Evolutionary conservation across 2,113 vertebrate species (phyloP), one percentile per base, ranked within the genome.

Genomic region (Passer montanus): DNA sequence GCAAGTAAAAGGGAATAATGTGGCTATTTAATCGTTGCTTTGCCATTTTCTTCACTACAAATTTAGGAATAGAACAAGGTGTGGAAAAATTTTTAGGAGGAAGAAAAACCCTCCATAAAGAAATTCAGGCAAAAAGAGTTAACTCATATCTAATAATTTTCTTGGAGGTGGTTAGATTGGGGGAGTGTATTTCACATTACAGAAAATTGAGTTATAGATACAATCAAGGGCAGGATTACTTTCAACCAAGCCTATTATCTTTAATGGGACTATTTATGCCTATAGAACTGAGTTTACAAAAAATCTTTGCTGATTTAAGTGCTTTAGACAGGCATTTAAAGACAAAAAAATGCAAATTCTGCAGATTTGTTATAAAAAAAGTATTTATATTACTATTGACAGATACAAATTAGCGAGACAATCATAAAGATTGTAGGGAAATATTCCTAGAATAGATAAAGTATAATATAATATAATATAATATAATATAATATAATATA

Each of bases 51-150:
- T 84, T 74, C 53, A 62, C 13, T 23, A n/a, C 9, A 10, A 74
- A 87, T 47, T 22, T 62, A 79, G 9, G 14, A 53, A 35, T 37
- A 35, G 18, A 68, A 60, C 16, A 74, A 86, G 9, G 2, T 33
- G 6, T 39, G 27, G 30, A 79, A 86, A 72, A 13, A 43, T 33
- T 93, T 59, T 76, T 79, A 72, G 11, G 37, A 84, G n/a, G 2
- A 2, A 37, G 47, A 52, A 39, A 2, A 41, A 41, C 11, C 35
- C 8, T 1, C 0, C 9, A 13, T 30, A 39, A 55, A 63, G 15
- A 79, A 82, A 75, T 46, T 58, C 11, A 87, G 22, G 12, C 2
- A 19, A 63, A 73, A 74, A 59, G 4, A 16, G 3, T 39, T 46
- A 76, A 84, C 11, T 85, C 24, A 27, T 79, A 59, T 44, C 11